These are phyloP conservation scores for Myopa testacea DNA, from an alignment of 2,888 invertebrate genomes.

Conservation along the genomic window DNA sequence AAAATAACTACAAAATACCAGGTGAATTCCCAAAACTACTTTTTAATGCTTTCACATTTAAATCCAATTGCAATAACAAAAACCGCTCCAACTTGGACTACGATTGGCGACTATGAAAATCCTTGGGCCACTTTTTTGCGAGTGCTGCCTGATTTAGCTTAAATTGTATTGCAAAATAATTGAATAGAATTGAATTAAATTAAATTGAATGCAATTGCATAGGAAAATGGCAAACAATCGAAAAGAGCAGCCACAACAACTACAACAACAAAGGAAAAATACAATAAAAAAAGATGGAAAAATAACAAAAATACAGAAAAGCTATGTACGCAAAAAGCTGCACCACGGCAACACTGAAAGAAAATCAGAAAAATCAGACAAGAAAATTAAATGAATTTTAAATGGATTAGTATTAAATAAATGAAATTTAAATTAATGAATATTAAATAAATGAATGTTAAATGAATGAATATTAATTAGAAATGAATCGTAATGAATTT, in stretches of 20 bases:
- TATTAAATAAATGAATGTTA: not conserved
- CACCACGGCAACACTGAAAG: not conserved
- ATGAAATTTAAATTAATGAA: not conserved
- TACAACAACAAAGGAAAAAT: conserved; percentile 5
- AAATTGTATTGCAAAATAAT: conserved; percentile 55
- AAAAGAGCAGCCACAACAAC: not conserved
- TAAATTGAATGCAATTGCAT: conserved; percentile 45
- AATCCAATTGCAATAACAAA: conserved; percentile 16
- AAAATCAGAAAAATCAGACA: not conserved
- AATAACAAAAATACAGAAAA: conserved; percentile 33
- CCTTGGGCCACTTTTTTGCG: conserved; percentile 23
- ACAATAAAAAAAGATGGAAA: conserved; percentile 30
- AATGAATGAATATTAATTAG: no score
- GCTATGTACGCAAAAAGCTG: not conserved
- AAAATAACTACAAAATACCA: conserved; percentile 21
- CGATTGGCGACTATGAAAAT: not conserved
- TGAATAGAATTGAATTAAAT: conserved; percentile 45
- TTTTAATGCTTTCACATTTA: conserved; percentile 36
- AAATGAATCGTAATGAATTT: no score
- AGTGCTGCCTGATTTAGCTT: conserved; percentile 48
- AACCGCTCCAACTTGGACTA: not conserved
- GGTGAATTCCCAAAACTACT: conserved; percentile 36
- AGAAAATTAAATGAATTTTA: no score
- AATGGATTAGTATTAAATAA: not conserved
- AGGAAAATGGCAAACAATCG: conserved; percentile 50